Evolutionary conservation across 2,888 invertebrate species (phyloP), one percentile per base, ranked within the genome.

Genomic region (Limnephilus lunatus): DNA sequence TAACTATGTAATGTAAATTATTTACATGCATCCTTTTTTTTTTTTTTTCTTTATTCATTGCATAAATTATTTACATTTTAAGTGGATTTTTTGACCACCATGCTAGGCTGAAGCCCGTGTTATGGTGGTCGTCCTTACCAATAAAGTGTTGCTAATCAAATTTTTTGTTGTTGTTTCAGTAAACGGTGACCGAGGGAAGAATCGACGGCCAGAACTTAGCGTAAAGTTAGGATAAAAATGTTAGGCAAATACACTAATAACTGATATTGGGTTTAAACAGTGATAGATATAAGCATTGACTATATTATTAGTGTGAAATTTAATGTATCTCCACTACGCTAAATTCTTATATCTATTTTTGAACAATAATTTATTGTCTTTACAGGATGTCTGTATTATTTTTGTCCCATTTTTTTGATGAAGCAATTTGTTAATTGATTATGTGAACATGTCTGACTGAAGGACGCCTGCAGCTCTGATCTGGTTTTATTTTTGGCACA

Each of bases 321-420:
- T 80, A 92, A 92, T 94, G 93, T 93, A 93, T 93, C 92, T 93
- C 92, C 92, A 93, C 90, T 89, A 91, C 86, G 92, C 39, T 91
- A 90, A 90, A 89, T 91, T 93, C 93, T 91, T 90, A 92, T 39
- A 89, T 90, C 90, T 93, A 92, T 93, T 93, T 93, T 93, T 92
- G 91, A 93, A 90, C 90, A 89, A 92, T 93, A 93, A 93, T 93
- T 93, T 93, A 93, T 93, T 93, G 93, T 93, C 92, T 93, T 93
- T 93, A 91, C 85, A 91, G 90, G 85, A 92, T 82, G 87, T 90
- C 85, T 93, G 92, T 93, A 93, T 92, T 91, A 92, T 92, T 92
- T 92, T 92, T 93, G 91, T 93, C 92, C 68, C 92, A 85, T 90
- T 89, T 92, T 92, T 85, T 85, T 91, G 91, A 92, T 90, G 90